Evolutionary conservation across 2,797 vertebrate species (phyloP), one percentile per base, ranked within the genome.

Genomic region (Malurus leucopterus): DNA sequence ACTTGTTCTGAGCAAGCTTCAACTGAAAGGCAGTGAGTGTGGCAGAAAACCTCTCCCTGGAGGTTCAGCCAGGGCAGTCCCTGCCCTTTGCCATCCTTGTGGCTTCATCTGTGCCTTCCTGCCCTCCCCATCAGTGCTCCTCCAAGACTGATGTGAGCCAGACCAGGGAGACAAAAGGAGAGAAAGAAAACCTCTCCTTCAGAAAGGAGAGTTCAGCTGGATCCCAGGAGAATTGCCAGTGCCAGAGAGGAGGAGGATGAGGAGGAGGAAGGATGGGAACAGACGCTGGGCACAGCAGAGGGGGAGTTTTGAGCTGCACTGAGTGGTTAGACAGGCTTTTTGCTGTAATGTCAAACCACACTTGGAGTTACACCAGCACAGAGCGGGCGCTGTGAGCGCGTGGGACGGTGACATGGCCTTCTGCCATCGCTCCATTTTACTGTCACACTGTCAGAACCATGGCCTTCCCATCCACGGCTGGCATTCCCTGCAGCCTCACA

Each of bases 301-400:
- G 50, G 57, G 54, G 43, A 85, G 72, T 77, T 73, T 83, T 41
- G 71, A 79, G 54, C 69, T 53, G 20, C 50, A 27, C 9, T 0
- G 1, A 61, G 93, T 43, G 71, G 87, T 87, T 77, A 34, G 84
- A 74, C 92, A 80, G 87, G 87, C 79, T 87, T 51, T 1, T 47
- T 2, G 8, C 82, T 40, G 63, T 54, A 32, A 32, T 26, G 54
- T 53, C 75, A 89, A 27, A 65, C 84, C 92, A 89, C 93, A 62
- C 93, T 82, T 91, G 38, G 72, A 67, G 75, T 85, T 87, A n/a
- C 86, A 54, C 22, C 46, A 59, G 77, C 0, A 0, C 0, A 0
- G 72, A 57, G 64, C 18, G 5, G 71, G 71, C 0, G 15, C 2
- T 12, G 61, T 11, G 70, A 34, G 44, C 5, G 0, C 0, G 59